phyloP scores from a whole-genome alignment of 2,888 invertebrate genomes.

The Ashinkailepas kermadecensis region DNA sequence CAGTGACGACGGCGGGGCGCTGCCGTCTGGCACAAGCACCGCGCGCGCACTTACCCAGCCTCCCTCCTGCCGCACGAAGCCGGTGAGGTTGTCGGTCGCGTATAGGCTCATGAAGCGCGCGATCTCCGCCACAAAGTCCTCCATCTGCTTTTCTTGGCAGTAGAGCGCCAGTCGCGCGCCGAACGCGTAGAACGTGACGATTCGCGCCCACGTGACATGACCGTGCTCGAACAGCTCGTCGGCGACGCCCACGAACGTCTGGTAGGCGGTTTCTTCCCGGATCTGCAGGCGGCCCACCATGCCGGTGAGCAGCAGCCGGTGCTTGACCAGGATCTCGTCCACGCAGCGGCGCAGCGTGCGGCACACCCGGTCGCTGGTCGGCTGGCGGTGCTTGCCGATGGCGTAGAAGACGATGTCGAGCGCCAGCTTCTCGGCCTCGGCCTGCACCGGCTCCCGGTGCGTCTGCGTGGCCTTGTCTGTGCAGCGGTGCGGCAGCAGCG shows the following conservation, averaged over 20 bases:
- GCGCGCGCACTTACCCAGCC: slow-evolving; percentile 44
- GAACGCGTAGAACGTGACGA: slow-evolving; percentile 35
- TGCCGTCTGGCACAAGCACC: not conserved
- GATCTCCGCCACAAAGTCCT: slow-evolving; percentile 41
- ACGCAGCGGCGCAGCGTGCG: slow-evolving; percentile 45
- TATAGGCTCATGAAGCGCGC: slow-evolving; percentile 44
- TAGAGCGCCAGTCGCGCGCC: slow-evolving; percentile 34
- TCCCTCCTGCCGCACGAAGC: slow-evolving; percentile 45
- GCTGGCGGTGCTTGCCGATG: slow-evolving; percentile 21
- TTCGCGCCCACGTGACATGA: slow-evolving; percentile 34
- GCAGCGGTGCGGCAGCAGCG: slow-evolving; percentile 11
- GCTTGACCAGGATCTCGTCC: slow-evolving; percentile 45
- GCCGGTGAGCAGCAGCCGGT: slow-evolving; percentile 45
- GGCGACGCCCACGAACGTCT: slow-evolving; percentile 39
- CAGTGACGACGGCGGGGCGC: not conserved
- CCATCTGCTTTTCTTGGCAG: slow-evolving; percentile 35
- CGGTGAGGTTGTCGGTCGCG: slow-evolving; percentile 43
- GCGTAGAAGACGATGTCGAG: slow-evolving; percentile 28
- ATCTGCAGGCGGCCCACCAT: slow-evolving; percentile 46
- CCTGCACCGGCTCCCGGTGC: slow-evolving; percentile 26
- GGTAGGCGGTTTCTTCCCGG: slow-evolving; percentile 39
- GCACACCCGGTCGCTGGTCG: slow-evolving; percentile 41
- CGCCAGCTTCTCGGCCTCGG: slow-evolving; percentile 30
- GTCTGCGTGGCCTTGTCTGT: slow-evolving; percentile 25
- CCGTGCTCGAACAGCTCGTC: slow-evolving; percentile 45